Base-by-base conservation (phyloP, 1,140 invertebrate species). In the Gryllus bimaculatus region DNA sequence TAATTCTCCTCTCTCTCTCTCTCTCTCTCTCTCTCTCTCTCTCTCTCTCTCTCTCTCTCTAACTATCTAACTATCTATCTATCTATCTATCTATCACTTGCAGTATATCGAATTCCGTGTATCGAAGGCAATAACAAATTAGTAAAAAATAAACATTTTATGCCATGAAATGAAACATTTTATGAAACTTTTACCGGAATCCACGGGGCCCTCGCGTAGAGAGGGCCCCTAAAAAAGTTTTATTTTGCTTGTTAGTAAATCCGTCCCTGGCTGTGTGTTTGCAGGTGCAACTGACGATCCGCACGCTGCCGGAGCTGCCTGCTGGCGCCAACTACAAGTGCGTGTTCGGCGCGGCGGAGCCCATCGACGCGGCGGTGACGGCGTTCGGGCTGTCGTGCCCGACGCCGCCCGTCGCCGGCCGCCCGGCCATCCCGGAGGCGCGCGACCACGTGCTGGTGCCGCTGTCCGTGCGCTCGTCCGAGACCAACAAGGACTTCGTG, bases 401-500 rank as follows among this genome's bases (percentile, higher is more conserved):
- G 13, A 97, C 96, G 5, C 96, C 96, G 21, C 89, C 91, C 73
- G 86, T 95, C 13, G 86, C 89, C 77, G 89, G 90, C 82, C 90
- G 96, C 73, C 95, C 95, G 5, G 88, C 88, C 81, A 98, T 98
- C 81, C 90, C 92, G 0, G 89, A 90, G 78, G 92, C 20, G 0
- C 77, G 74, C 26, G 97, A 98, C 87, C 96, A 98, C 87, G 91
- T 97, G 0, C 88, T 94, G 81, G 96, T 99, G 75, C 93, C 95
- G 15, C 87, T 99, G n/a, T 95, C 96, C 8, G 95, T 99, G 6
- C 90, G 96, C 21, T 96, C 95, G 13, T 94, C 94, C 20, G 96
- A 97, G 87, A 97, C 95, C 8, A 96, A 97, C 84, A 96, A 96
- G 84, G 96, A 98, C 86, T 98, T 98, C 88, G 96, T 98, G 7